A percentile compares a stretch with the other conserved stretches of the same genome.
phyloP scores from a whole-genome alignment of 2,113 vertebrate genomes.

The Podarcis muralis region DNA sequence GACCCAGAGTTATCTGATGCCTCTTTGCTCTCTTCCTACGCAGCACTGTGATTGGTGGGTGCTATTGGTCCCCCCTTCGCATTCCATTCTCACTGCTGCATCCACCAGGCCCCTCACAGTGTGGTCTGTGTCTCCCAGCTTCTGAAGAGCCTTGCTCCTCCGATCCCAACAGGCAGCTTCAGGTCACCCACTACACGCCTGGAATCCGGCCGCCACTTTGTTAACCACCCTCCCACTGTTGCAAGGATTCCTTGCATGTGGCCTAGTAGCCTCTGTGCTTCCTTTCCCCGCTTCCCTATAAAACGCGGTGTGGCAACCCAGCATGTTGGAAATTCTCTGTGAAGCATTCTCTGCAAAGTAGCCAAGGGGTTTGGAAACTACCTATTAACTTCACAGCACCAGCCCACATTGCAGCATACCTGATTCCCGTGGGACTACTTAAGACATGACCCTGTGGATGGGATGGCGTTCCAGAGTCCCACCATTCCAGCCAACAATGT shows the following conservation, averaged over 20 bases:
- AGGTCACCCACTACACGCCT: not conserved
- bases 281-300: not conserved
- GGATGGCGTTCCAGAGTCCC: no score
- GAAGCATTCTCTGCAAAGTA: slow-evolving; percentile 11
- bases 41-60: not conserved
- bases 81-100: not conserved
- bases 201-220: not conserved
- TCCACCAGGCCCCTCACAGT: not conserved
- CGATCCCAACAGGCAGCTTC: not conserved
- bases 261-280: not conserved
- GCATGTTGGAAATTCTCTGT: not conserved
- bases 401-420: slow-evolving; percentile 40
- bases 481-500: slow-evolving; percentile 31
- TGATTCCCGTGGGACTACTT: slow-evolving; percentile 46
- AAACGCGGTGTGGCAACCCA: not conserved
- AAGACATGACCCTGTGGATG: slow-evolving; percentile 37
- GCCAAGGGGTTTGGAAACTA: slow-evolving; percentile 55
- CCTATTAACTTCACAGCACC: slow-evolving; percentile 27
- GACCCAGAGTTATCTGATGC: not conserved
- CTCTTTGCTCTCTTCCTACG: not conserved
- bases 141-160: not conserved
- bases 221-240: not conserved
- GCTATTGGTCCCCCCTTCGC: not conserved
- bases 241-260: not conserved
- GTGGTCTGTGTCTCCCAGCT: not conserved